These are phyloP conservation scores for Eupelmus urozonus DNA, from an alignment of 2,888 invertebrate genomes.

Conservation along the genomic window DNA sequence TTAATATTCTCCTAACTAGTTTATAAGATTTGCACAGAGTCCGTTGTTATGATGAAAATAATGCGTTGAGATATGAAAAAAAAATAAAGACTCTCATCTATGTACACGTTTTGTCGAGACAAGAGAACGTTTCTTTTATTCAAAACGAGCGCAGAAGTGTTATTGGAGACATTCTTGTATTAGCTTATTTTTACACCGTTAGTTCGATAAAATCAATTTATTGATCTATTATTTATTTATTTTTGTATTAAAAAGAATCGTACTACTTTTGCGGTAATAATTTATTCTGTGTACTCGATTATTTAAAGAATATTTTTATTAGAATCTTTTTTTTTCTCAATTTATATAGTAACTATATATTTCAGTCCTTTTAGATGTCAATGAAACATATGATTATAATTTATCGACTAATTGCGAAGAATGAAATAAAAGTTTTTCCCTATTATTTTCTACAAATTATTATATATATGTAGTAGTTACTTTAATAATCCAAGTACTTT, in stretches of 20 bases:
- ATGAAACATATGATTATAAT: background rate
- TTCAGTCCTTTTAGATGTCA: background rate
- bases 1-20: conserved; percentile 25
- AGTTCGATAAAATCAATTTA: background rate
- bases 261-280: too few species aligned
- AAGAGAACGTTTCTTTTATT: background rate
- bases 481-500: background rate
- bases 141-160: background rate
- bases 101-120: background rate
- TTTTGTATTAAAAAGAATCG: background rate
- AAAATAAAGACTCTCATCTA: conserved; percentile 12
- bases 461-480: conserved; percentile 17
- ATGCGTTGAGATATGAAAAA: conserved; percentile 17
- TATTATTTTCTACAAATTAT: conserved; percentile 25
- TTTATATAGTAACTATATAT: background rate
- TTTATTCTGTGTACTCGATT: too few species aligned
- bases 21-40: conserved; percentile 38
- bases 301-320: background rate
- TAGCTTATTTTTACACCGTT: background rate
- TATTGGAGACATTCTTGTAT: background rate
- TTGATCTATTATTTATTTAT: background rate
- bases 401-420: background rate
- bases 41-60: conserved; percentile 1
- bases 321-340: background rate
- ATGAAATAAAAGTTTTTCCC: background rate